These are phyloP conservation scores for Piscicola geometra DNA, from an alignment of 2,888 invertebrate species.

Conservation along the genomic window DNA sequence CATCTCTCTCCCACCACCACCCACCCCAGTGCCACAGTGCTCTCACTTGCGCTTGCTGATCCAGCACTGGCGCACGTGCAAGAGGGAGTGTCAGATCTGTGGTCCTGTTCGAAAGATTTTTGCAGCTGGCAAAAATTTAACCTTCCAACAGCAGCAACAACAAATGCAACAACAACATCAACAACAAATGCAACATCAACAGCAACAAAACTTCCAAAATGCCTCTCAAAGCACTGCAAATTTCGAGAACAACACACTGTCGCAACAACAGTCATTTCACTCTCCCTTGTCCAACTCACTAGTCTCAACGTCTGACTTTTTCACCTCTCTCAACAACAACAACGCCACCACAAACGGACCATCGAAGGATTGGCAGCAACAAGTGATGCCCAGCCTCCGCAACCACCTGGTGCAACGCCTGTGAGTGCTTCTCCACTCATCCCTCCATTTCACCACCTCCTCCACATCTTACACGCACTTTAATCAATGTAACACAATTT, in stretches of 20 bases:
- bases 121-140: conserved; percentile 65
- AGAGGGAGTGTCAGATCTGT: conserved; percentile 94
- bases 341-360: neutral
- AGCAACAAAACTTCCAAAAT: no score
- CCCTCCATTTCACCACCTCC: no score
- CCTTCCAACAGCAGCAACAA: conserved; percentile 34
- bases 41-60: conserved; percentile 97
- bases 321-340: neutral
- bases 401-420: conserved; percentile 98
- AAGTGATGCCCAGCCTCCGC: conserved; percentile 88
- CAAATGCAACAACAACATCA: conserved; percentile 28
- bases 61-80: conserved; percentile 97
- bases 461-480: no score
- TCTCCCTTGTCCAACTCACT: conserved; percentile 22
- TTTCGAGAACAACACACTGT: conserved; percentile 26
- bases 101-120: conserved; percentile 84
- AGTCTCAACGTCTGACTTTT: conserved; percentile 22
- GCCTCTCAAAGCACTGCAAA: neutral
- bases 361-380: conserved; percentile 86
- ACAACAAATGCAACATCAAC: conserved; percentile 14
- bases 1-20: no score
- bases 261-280: neutral
- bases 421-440: conserved; percentile 57
- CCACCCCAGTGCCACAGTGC: conserved; percentile 79
- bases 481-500: no score